These are phyloP conservation scores for Sturmia bella DNA, from an alignment of 2,888 invertebrate species.

Conservation along the genomic window DNA sequence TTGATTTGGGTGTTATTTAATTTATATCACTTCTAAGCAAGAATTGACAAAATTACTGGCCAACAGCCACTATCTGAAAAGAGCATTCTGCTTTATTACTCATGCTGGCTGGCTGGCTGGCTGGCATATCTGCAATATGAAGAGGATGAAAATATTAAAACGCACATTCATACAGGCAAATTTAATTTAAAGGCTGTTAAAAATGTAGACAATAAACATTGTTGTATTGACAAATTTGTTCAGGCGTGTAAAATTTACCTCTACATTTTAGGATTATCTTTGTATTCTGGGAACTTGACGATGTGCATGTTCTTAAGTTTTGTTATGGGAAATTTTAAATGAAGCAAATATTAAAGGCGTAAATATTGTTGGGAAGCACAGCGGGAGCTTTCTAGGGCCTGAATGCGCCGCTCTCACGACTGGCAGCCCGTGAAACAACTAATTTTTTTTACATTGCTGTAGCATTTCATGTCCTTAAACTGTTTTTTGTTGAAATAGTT, in stretches of 20 bases:
- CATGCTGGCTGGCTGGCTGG: constrained; percentile 47
- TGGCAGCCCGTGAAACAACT: too few species aligned
- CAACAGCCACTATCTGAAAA: neutral
- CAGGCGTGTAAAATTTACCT: neutral
- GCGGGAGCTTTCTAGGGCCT: too few species aligned
- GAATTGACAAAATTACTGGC: neutral
- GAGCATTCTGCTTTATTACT: constrained; percentile 40
- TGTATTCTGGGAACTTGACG: too few species aligned
- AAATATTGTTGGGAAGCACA: too few species aligned
- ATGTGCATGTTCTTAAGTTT: too few species aligned
- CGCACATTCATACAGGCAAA: neutral
- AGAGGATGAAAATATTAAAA: constrained; percentile 34
- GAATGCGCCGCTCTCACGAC: too few species aligned
- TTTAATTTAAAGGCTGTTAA: constrained; percentile 6
- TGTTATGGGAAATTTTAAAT: too few species aligned
- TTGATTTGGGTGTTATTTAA: constrained; percentile 46
- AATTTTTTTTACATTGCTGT: too few species aligned
- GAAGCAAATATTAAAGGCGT: too few species aligned
- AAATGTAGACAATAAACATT: constrained; percentile 5
- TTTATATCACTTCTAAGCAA: constrained; percentile 49
- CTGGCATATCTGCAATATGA: constrained; percentile 36
- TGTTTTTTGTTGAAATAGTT: too few species aligned
- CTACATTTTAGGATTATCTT: too few species aligned
- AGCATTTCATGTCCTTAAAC: too few species aligned
- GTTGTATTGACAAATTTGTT: constrained; percentile 45